Evolutionary conservation across 2,797 vertebrate genomes (phyloP), one percentile per base, ranked within the genome.

Genomic region (Galaxias olidus): DNA sequence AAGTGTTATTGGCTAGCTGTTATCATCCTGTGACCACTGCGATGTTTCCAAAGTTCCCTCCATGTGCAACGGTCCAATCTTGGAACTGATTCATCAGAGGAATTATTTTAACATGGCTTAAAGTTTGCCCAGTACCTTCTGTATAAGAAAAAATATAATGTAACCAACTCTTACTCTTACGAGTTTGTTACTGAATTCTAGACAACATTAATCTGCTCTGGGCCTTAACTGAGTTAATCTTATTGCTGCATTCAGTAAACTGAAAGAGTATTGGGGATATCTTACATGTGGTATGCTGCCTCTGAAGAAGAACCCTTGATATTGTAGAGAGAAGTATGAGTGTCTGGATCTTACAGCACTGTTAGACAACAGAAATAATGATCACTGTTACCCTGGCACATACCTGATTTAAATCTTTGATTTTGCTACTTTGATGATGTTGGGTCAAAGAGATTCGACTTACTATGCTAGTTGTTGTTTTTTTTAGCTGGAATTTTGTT

Each of bases 121-220:
- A 18, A 18, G 52, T 18, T 5, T 54, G 10, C 19, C 42, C 17
- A 42, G 14, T 15, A 59, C 51, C 80, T 84, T 72, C 80, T 85
- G 87, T 84, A 77, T 82, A 81, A 82, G 82, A 73, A 77, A 73
- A 77, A 79, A 80, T 75, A 86, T 84, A 78, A 85, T 84, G 84
- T 85, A 83, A 88, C 75, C 65, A 69, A 68, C 49, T 64, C 17
- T 7, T 49, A 55, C 45, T 62, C 64, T 68, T 72, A 67, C 64
- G 74, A 78, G 64, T 72, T 44, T 68, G 55, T 73, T 72, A 75
- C 68, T 85, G 72, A 82, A 75, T 73, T 75, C 72, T 69, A 59
- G 51, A 56, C 46, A 15, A 69, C 43, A 76, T 68, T 59, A 66
- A 76, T 57, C 71, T 63, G 14, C 59, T 52, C 9, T 66, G 78